phyloP scores from a whole-genome alignment of 2,797 vertebrate species.

The Phoebastria nigripes region DNA sequence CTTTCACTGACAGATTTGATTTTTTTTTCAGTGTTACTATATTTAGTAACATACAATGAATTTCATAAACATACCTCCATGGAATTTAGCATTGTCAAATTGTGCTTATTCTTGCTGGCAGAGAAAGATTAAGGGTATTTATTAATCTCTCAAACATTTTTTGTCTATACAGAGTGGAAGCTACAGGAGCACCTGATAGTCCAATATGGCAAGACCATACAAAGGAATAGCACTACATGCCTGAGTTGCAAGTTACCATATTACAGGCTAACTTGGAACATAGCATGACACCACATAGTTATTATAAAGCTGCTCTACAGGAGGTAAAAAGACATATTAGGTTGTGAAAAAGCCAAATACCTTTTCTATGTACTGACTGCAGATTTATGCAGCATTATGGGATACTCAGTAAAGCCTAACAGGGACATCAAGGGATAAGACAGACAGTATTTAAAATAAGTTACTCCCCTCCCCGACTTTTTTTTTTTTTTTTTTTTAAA shows the following conservation, averaged over 20 bases:
- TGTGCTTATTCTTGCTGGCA: neutral
- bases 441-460: neutral
- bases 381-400: neutral
- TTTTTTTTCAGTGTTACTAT: neutral
- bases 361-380: neutral
- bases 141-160: neutral
- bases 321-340: neutral
- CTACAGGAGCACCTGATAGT: neutral
- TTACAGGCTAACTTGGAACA: neutral
- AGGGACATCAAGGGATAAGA: neutral
- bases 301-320: neutral
- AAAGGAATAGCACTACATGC: fast-evolving
- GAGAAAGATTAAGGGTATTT: neutral
- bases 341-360: neutral
- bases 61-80: neutral
- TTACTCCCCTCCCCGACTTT: fast-evolving
- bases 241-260: neutral
- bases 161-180: neutral
- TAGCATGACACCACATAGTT: neutral
- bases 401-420: neutral
- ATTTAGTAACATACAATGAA: neutral
- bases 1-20: neutral
- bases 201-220: neutral
- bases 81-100: neutral
- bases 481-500: neutral